Percentiles rank a stretch among this genome's conserved stretches.
Evolutionary conservation across 2,888 invertebrate genomes (phyloP).

Genomic region (Drosophila kambysellisi): DNA sequence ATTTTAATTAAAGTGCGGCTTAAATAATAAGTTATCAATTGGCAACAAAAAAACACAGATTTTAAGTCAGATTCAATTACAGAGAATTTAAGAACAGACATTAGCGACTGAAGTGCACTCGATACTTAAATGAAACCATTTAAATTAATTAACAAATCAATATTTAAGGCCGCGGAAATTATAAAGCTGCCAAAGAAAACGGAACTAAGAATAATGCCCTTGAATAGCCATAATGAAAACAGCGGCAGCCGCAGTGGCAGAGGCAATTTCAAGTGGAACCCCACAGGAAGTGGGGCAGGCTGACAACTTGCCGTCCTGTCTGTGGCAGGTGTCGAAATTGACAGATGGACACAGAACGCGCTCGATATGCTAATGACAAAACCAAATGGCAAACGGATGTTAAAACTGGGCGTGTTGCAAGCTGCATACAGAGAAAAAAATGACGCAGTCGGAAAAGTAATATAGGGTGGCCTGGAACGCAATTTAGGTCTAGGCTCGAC

Average conservation of each 20-base stretch:
- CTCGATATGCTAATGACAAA: constrained; percentile 20
- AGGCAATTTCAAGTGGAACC: constrained; percentile 5
- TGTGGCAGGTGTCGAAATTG: constrained; percentile 79
- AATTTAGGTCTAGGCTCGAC: constrained; percentile 42
- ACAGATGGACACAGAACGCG: constrained; percentile 72
- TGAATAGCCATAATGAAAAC: constrained; percentile 31
- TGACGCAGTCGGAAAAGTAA: neutral
- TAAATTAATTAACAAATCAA: constrained; percentile 27
- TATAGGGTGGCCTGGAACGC: neutral
- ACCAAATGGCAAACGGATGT: constrained; percentile 55
- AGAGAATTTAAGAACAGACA: neutral
- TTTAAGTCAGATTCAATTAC: constrained; percentile 1
- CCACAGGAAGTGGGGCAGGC: constrained; percentile 59
- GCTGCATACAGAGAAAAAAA: neutral
- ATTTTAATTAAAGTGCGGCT: neutral
- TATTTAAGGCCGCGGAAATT: constrained; percentile 20
- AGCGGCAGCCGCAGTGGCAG: neutral
- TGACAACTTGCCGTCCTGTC: constrained; percentile 52
- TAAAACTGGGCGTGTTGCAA: constrained; percentile 47
- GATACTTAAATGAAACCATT: constrained; percentile 10
- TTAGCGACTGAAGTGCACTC: neutral
- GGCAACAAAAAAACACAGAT: neutral
- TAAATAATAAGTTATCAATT: neutral
- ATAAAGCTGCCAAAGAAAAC: constrained; percentile 8
- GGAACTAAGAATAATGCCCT: constrained; percentile 10